phyloP scores from a whole-genome alignment of 2,113 vertebrate genomes.

The Henicopernis longicauda region DNA sequence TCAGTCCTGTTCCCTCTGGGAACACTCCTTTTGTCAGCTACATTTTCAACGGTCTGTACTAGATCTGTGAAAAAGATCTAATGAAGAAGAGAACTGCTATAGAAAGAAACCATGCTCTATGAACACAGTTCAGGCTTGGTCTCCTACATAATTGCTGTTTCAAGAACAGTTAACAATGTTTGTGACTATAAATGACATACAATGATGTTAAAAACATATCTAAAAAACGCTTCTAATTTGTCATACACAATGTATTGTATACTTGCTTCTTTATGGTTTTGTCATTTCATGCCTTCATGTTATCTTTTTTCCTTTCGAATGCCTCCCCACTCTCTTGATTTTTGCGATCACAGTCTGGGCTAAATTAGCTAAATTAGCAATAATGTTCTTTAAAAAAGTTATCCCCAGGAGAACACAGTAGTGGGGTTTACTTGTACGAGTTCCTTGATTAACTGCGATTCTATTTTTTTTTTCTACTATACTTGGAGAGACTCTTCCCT shows the following conservation, averaged over 20 bases:
- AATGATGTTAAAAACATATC: neutral
- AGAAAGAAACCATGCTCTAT: neutral
- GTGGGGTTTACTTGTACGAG: neutral
- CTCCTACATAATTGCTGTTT: neutral
- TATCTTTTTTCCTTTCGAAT: neutral
- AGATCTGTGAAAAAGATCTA: neutral
- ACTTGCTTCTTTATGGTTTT: neutral
- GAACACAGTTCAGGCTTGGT: neutral
- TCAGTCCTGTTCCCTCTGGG: neutral
- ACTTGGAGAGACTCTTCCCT: neutral
- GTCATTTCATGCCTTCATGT: neutral
- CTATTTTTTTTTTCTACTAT: neutral
- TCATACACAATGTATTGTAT: neutral
- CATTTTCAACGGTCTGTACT: neutral
- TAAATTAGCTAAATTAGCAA: neutral
- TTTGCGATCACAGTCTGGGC: neutral
- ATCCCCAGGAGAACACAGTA: neutral
- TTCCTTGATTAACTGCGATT: slow-evolving; percentile 9
- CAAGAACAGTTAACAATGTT: neutral
- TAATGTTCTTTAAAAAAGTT: neutral
- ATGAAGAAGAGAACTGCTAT: neutral
- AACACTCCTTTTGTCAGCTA: neutral
- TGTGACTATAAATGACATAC: neutral
- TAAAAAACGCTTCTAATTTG: neutral
- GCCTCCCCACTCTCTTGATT: neutral